Evolutionary conservation across 1,140 invertebrate species (phyloP).

Genomic region (Meloidogyne hapla): DNA sequence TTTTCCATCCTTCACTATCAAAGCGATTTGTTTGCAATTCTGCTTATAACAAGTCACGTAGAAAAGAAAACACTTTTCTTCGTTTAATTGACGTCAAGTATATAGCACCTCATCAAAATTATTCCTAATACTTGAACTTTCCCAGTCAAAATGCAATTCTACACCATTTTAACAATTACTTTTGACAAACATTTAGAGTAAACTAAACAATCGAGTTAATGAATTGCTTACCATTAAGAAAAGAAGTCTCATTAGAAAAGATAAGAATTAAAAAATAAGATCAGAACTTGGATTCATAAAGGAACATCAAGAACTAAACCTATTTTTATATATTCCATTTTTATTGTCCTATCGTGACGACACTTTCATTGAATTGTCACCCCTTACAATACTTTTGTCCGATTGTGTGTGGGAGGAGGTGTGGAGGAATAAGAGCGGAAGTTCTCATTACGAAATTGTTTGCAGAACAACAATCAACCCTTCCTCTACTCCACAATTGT

Average conservation of each 20-base stretch:
- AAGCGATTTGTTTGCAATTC: neutral
- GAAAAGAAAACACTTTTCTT: neutral
- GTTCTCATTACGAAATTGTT: neutral
- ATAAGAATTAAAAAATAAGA: neutral
- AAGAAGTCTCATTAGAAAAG: neutral
- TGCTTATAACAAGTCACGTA: neutral
- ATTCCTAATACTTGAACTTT: neutral
- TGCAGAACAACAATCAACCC: neutral
- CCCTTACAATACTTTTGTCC: neutral
- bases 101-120: neutral
- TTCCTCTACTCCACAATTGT: neutral
- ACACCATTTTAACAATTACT: neutral
- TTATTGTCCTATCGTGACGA: neutral
- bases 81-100: neutral
- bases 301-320: neutral
- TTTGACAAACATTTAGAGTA: neutral
- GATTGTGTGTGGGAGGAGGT: neutral
- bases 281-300: neutral
- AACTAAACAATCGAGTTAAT: neutral
- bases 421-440: neutral
- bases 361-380: neutral
- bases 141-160: neutral
- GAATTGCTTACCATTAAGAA: neutral
- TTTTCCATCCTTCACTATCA: neutral
- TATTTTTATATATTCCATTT: neutral